Evolutionary conservation across 2,113 vertebrate species (phyloP).

Genomic region (Laticauda colubrina): DNA sequence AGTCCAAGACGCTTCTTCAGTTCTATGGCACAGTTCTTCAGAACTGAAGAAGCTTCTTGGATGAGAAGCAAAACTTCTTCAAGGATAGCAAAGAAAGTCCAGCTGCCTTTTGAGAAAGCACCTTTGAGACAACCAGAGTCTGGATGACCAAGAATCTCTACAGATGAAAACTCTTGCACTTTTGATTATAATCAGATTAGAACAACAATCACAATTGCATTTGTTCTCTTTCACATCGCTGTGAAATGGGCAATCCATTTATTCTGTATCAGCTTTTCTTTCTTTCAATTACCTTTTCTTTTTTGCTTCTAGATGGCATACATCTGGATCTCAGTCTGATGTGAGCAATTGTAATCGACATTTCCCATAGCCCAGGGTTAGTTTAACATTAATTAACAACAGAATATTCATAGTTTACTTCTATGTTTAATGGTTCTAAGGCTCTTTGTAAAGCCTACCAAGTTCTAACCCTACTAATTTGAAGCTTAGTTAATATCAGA

Average conservation of each 20-base stretch:
- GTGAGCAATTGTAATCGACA: conserved; percentile 29
- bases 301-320: conserved; percentile 28
- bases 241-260: background rate
- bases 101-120: background rate
- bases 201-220: background rate
- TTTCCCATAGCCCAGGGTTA: conserved; percentile 20
- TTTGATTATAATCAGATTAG: background rate
- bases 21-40: background rate
- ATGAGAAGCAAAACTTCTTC: background rate
- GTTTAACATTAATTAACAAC: conserved; percentile 32
- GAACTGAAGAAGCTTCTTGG: background rate
- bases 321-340: conserved; percentile 23
- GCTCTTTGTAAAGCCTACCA: conserved; percentile 31
- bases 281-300: conserved; percentile 11
- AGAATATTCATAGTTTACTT: conserved; percentile 4
- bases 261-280: conserved; percentile 20
- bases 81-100: background rate
- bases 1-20: background rate
- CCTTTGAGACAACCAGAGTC: background rate
- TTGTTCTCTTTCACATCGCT: conserved; percentile 6
- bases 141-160: background rate
- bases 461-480: background rate
- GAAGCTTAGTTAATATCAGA: background rate
- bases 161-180: background rate
- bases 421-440: conserved; percentile 23